Base-by-base conservation (phyloP, 2,113 vertebrate genomes). In the Glareola pratincola region DNA sequence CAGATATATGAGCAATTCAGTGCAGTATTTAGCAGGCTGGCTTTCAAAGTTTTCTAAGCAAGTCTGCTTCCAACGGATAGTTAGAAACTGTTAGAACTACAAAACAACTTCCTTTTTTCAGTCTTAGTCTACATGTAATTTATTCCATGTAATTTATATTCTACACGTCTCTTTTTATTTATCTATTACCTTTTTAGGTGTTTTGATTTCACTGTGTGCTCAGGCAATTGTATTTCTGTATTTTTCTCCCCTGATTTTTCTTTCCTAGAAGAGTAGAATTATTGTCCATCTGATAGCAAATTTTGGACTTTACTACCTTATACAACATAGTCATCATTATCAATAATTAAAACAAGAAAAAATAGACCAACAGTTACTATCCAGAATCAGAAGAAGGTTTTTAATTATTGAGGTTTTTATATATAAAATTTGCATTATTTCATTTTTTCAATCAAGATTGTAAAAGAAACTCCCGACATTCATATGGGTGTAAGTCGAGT, bases 221-320 rank as follows among this genome's bases (percentile, higher is more conserved):
- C 43, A 62, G 8, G 43, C 32, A 36, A 34, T 54, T 10, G 3
- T 74, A 24, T 64, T 88, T 92, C 82, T 88, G 17, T 77, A 37
- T 51, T 92, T 76, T 74, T 81, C 5, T 41, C 23, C 17, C 8
- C 7, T 56, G 14, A 41, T 92, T 79, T 74, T 87, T 64, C 59
- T 71, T 95, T 88, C 48, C 30, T 90, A 39, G 64, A 89, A 74
- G 23, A 93, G 53, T 16, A 50, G 56, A 37, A 73, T 37, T 71
- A 32, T 95, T 96, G 64, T n/a, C 4, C 17, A 27, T 67, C 62
- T 90, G 39, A 81, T 88, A 86, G 15, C 53, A 71, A 51, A 90
- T 95, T 97, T 97, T 96, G 69, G 88, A 95, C 89, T 94, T 95
- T 91, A 66, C 68, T 56, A 83, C 75, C 29, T 37, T 92, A 66